Percentiles rank a stretch among this genome's conserved stretches.
Evolutionary conservation across 2,113 vertebrate genomes (phyloP).

Genomic region (Python bivittatus): DNA sequence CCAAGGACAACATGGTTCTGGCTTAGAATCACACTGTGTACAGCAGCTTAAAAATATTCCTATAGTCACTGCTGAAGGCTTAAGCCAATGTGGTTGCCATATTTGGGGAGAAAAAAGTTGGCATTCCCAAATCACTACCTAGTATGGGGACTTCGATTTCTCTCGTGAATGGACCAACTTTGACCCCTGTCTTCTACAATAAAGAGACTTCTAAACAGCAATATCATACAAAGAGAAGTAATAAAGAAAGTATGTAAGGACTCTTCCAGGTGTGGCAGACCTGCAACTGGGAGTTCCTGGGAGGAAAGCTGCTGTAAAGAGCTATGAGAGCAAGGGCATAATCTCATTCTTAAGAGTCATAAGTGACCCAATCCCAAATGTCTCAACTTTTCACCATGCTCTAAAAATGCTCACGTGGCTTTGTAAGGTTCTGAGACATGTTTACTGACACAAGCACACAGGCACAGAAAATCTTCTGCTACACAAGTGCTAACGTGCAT

Average conservation of each 20-base stretch:
- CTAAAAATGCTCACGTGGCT: not conserved
- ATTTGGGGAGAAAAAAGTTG: not conserved
- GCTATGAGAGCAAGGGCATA: not conserved
- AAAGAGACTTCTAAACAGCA: not conserved
- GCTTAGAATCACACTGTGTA: not conserved
- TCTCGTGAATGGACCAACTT: too few relatives aligned
- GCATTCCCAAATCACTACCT: not conserved
- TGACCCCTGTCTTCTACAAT: not conserved
- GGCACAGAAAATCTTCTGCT: not conserved
- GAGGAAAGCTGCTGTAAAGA: not conserved
- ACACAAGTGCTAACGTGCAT: not conserved
- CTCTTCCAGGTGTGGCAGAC: not conserved
- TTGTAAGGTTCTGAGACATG: not conserved
- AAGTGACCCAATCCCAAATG: not conserved
- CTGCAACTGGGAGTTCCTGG: not conserved
- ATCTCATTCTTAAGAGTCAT: not conserved
- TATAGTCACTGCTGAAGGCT: not conserved
- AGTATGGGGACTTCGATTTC: not conserved
- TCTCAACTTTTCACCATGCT: not conserved
- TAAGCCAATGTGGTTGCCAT: not conserved
- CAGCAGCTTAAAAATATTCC: too few relatives aligned
- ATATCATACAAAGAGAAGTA: not conserved
- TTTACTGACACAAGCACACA: not conserved
- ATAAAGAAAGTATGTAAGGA: constrained; percentile 9
- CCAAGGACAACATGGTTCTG: not conserved